Evolutionary conservation across 1,140 invertebrate species (phyloP), one percentile per base, ranked within the genome.

Genomic region (Listronotus bonariensis): DNA sequence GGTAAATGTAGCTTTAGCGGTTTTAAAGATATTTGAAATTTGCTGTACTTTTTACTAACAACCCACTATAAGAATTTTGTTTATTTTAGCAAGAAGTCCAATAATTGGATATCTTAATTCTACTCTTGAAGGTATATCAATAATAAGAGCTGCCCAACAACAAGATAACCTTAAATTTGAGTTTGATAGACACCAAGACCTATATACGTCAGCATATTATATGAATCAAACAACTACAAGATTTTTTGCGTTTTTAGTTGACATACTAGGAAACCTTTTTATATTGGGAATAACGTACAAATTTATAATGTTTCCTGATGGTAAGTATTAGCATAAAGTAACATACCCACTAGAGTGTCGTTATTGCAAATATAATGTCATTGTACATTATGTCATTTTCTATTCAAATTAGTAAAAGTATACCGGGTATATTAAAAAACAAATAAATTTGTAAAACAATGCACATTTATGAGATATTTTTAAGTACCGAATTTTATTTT

Each of bases 221-320:
- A 81, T 90, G 71, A 90, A 87, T 68, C 82, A 87, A 58, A 81
- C 83, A 4, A 83, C 84, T 12, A 84, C 82, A 14, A 80, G 85
- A 61, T 85, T 85, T 7, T 90, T 93, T 71, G 90, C 89, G 6
- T 88, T 92, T 67, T 87, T 89, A 79, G 74, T 93, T 54, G 92
- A 95, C 77, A 83, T 89, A 72, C 81, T 92, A 18, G 91, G 89
- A 69, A 85, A 72, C 78, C 90, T 65, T 34, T 68, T 64, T 42
- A 43, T 64, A 7, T 18, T 49, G 2, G 20, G 56, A 15, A 36
- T 68, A 6, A 48, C 64, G 17, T 60, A 56, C 11, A 59, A 46
- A 46, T 54, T 68, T 81, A 3, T 53, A 10, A 2, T 52, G 9
- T 41, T 56, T 38, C 53, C 15, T 15, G n/a, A 26, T 9, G 31